Percentiles rank a stretch among this genome's conserved stretches.
Conservation (phyloP, 1,140 invertebrate species). For the Drosophila arawakana region DNA sequence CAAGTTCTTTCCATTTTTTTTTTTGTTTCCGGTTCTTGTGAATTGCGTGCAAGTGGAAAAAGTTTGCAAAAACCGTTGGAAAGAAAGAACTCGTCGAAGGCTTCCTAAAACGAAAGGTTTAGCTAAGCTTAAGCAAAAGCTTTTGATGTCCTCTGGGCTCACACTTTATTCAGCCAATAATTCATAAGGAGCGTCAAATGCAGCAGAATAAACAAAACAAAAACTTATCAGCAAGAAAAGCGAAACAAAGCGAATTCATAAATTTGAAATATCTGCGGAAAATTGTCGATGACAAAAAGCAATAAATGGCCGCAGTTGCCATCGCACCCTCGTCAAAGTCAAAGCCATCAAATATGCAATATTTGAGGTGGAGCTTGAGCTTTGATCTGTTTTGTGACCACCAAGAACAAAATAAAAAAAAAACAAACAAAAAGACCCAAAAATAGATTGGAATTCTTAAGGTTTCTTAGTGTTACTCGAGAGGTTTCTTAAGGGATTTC, state of each 20-base stretch:
- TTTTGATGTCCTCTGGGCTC: constrained; percentile 39
- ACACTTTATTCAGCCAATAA: constrained; percentile 62
- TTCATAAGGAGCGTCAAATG: constrained; percentile 68
- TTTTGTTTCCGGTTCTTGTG: not conserved
- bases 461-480: too few species aligned
- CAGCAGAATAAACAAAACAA: constrained; percentile 49
- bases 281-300: constrained; percentile 54
- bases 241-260: constrained; percentile 29
- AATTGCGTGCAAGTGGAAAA: constrained; percentile 26
- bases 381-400: constrained; percentile 23
- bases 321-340: constrained; percentile 52
- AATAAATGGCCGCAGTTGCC: constrained; percentile 60
- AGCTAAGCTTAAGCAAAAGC: constrained; percentile 35
- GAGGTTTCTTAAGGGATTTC: constrained; percentile 8
- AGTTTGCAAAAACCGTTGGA: constrained; percentile 13
- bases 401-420: not conserved
- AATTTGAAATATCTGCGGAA: constrained; percentile 48
- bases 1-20: constrained; percentile 45
- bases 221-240: constrained; percentile 23
- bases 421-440: too few species aligned
- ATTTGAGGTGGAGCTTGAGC: constrained; percentile 13
- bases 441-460: constrained; percentile 27
- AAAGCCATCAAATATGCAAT: constrained; percentile 50
- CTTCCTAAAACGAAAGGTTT: constrained; percentile 26
- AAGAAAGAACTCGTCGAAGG: not conserved